Conservation (phyloP, 2,888 invertebrate genomes). For the Taenaris catops region DNA sequence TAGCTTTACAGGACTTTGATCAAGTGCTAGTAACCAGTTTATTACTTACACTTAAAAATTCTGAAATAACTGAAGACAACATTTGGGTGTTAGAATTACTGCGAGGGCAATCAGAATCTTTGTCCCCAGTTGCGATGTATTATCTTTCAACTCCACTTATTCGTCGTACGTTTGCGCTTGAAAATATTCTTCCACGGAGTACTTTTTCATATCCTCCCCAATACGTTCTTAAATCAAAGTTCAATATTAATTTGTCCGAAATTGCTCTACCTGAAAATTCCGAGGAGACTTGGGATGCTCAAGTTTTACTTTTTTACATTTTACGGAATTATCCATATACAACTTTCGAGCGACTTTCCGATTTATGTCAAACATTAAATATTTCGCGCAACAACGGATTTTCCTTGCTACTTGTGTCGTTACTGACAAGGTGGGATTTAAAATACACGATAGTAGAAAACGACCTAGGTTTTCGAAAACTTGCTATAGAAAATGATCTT, state of each 20-base stretch:
- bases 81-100: conserved; percentile 48
- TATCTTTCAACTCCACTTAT: conserved; percentile 48
- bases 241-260: conserved; percentile 62
- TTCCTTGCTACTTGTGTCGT: conserved; percentile 58
- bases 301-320: conserved; percentile 64
- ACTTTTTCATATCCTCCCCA: conserved; percentile 54
- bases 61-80: conserved; percentile 36
- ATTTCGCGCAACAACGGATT: conserved; percentile 58
- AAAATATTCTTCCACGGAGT: conserved; percentile 42
- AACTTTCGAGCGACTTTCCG: conserved; percentile 44
- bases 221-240: conserved; percentile 58
- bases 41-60: conserved; percentile 42
- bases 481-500: conserved; percentile 47
- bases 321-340: conserved; percentile 55
- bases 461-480: conserved; percentile 46
- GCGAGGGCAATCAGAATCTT: conserved; percentile 50
- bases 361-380: conserved; percentile 57
- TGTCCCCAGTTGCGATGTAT: conserved; percentile 41
- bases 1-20: conserved; percentile 54
- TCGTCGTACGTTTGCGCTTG: conserved; percentile 46
- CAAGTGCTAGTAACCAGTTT: conserved; percentile 52
- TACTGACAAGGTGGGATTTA: conserved; percentile 60
- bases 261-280: conserved; percentile 59
- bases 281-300: conserved; percentile 71
- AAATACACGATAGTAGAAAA: conserved; percentile 52